Evolutionary conservation across 2,888 invertebrate species (phyloP), one percentile per base, ranked within the genome.

Genomic region (Rotaria macrura): DNA sequence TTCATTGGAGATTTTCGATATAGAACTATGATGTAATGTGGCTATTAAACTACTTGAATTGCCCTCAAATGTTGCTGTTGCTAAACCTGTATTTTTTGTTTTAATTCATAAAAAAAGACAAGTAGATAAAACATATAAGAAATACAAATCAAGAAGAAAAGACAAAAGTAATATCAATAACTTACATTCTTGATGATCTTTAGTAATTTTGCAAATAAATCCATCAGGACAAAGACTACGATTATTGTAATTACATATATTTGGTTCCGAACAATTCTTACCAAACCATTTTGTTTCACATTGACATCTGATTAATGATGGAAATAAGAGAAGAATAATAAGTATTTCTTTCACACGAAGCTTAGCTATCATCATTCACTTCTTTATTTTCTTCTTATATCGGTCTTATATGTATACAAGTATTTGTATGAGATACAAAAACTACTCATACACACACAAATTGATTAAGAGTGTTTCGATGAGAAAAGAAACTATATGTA

Each of bases 161-260:
- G n/a, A n/a, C n/a, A n/a, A n/a, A n/a, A n/a, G n/a, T n/a, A n/a
- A n/a, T n/a, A n/a, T n/a, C n/a, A n/a, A n/a, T n/a, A 43, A 79
- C 79, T 23, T 79, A 79, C 79, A 79, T 79, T 79, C 79, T 79
- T 79, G 79, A 43, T 79, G 43, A 25, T 79, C 79, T n/a, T 43
- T n/a, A 10, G 12, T 79, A 38, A 79, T 12, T 79, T 79, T 79
- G n/a, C 79, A 79, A 43, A n/a, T 43, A 43, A 79, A 79, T n/a
- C 79, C 79, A 79, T 79, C n/a, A 9, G 79, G 79, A n/a, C 79
- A 79, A n/a, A 79, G 25, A 79, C 43, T 79, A 3, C 2, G 10
- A n/a, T 79, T 40, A 43, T 40, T 40, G 43, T 43, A 25, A 79
- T 79, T 79, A 43, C 79, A 79, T 10, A 79, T 43, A 43, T 79